Evolutionary conservation across 1,140 invertebrate species (phyloP).

Genomic region (Zophobas atratus): DNA sequence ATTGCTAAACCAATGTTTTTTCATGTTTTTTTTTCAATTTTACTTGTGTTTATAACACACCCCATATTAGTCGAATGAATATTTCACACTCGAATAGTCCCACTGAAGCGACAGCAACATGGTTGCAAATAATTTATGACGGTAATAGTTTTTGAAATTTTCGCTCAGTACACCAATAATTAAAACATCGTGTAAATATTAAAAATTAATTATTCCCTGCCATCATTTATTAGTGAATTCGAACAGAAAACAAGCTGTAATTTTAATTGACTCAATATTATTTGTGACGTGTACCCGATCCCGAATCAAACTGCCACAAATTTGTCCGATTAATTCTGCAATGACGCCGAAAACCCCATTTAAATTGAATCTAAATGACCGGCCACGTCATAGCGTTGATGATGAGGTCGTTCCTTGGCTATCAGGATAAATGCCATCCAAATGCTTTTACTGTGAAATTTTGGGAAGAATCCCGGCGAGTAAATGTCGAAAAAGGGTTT

Average conservation of each 20-base stretch:
- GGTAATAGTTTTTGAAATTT: neutral
- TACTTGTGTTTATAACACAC: too few relatives aligned
- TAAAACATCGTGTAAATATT: neutral
- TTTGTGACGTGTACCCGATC: constrained; percentile 8
- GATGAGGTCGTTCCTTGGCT: neutral
- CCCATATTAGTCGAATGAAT: too few relatives aligned
- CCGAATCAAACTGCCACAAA: constrained; percentile 20
- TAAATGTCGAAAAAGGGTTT: constrained; percentile 16
- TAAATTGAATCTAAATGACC: constrained; percentile 16
- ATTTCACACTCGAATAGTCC: too few relatives aligned
- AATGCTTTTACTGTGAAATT: constrained; percentile 2
- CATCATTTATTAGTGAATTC: neutral
- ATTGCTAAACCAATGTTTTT: too few relatives aligned
- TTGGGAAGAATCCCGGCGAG: neutral
- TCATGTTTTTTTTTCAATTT: too few relatives aligned
- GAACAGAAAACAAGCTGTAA: constrained; percentile 7
- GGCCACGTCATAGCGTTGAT: neutral
- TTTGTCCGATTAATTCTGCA: constrained; percentile 18
- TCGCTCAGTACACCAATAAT: neutral
- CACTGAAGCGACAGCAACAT: too few relatives aligned
- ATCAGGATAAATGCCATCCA: neutral
- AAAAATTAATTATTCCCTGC: neutral
- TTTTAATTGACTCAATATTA: constrained; percentile 24
- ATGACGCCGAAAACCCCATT: constrained; percentile 17
- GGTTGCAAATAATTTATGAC: too few relatives aligned